phyloP scores from a whole-genome alignment of 1,140 invertebrate genomes.

The Scaptomyza montana region DNA sequence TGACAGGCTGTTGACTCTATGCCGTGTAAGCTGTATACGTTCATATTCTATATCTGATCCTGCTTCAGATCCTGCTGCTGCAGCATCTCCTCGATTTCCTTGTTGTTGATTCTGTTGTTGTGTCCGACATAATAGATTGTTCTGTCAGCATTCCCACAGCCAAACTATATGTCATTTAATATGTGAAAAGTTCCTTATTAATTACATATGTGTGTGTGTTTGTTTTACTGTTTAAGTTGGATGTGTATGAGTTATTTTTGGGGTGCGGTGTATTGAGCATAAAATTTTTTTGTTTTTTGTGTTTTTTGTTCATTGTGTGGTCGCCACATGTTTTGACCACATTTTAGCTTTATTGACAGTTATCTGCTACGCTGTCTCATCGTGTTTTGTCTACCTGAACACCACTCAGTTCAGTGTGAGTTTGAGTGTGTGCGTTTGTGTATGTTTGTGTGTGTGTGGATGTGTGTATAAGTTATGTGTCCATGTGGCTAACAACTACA shows the following conservation, averaged over 20 bases:
- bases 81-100: background rate
- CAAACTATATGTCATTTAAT: slow-evolving; percentile 64
- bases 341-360: slow-evolving; percentile 77
- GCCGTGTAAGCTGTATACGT: slow-evolving; percentile 11
- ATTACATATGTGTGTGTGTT: too few relatives aligned
- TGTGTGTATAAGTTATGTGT: slow-evolving; percentile 4
- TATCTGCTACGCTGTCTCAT: slow-evolving; percentile 56
- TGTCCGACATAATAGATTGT: slow-evolving; percentile 14
- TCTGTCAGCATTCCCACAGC: slow-evolving; percentile 49
- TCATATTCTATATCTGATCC: slow-evolving; percentile 30
- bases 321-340: slow-evolving; percentile 55
- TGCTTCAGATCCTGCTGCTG: slow-evolving; percentile 9
- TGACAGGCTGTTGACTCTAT: slow-evolving; percentile 1
- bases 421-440: too few relatives aligned
- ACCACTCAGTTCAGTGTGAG: slow-evolving; percentile 12
- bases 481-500: slow-evolving; percentile 1
- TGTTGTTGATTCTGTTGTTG: background rate
- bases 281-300: too few relatives aligned
- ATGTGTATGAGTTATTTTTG: background rate
- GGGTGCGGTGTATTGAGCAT: slow-evolving; percentile 1
- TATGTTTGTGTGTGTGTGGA: too few relatives aligned
- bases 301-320: slow-evolving; percentile 40
- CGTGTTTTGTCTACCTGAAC: slow-evolving; percentile 21
- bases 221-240: background rate
- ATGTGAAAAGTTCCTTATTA: slow-evolving; percentile 9